phyloP scores from a whole-genome alignment of 2,113 vertebrate genomes.

The Campylomormyrus numenius region DNA sequence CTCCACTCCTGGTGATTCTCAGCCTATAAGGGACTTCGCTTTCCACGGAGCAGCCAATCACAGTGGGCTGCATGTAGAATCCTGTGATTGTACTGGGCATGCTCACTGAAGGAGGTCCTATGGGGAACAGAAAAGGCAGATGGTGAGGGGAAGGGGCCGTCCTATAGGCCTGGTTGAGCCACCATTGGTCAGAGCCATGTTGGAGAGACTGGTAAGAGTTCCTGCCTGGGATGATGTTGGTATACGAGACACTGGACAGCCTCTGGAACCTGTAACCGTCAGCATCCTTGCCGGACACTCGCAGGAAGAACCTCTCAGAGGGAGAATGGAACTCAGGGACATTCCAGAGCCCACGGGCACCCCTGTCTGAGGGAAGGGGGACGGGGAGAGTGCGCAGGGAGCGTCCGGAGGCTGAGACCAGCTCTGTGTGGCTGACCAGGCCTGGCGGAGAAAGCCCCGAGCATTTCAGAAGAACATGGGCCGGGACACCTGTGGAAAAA shows the following conservation, averaged over 20 bases:
- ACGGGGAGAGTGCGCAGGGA: conserved; percentile 62
- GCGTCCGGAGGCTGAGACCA: conserved; percentile 68
- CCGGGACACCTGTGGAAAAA: conserved; percentile 66
- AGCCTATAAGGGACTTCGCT: conserved; percentile 77
- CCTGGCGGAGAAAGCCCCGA: conserved; percentile 70
- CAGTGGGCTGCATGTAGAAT: conserved; percentile 60
- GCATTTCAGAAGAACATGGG: conserved; percentile 77
- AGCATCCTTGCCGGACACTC: conserved; percentile 72
- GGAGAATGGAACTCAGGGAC: conserved; percentile 69
- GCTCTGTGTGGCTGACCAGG: conserved; percentile 65
- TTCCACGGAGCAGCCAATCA: conserved; percentile 70
- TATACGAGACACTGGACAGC: conserved; percentile 85
- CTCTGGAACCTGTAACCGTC: conserved; percentile 77
- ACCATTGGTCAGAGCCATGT: background rate
- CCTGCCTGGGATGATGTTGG: conserved; percentile 73
- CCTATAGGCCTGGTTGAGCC: background rate
- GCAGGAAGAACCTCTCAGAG: conserved; percentile 77
- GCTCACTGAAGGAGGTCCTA: conserved; percentile 75
- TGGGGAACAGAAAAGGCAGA: background rate
- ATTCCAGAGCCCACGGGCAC: conserved; percentile 69
- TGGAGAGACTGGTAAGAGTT: background rate
- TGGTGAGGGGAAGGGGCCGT: background rate
- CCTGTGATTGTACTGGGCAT: conserved; percentile 69
- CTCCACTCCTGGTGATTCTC: conserved; percentile 63
- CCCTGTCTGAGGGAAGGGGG: conserved; percentile 55